A percentile compares a stretch with the other conserved stretches of the same genome.
These are phyloP conservation scores for Drepana arcuata DNA, from an alignment of 1,140 invertebrate genomes.

Conservation along the genomic window DNA sequence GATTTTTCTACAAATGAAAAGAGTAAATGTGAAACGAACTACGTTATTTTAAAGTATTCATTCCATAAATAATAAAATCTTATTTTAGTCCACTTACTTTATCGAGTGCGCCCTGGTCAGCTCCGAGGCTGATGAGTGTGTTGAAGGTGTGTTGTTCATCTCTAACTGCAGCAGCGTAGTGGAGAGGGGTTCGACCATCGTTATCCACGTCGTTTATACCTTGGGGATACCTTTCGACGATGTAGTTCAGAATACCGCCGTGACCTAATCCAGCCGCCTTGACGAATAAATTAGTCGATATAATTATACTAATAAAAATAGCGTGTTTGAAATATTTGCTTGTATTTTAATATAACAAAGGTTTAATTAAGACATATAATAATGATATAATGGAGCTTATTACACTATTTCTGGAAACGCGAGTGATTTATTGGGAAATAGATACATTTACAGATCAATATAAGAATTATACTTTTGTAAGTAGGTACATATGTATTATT, in stretches of 20 bases:
- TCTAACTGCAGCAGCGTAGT: conserved; percentile 87
- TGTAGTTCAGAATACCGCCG: conserved; percentile 80
- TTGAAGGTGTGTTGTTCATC: conserved; percentile 82
- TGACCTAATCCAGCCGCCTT: conserved; percentile 88
- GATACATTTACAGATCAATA: too few species aligned
- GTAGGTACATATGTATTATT: too few species aligned
- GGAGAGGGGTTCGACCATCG: conserved; percentile 90
- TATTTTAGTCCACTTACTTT: conserved; percentile 75
- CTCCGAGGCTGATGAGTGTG: conserved; percentile 81
- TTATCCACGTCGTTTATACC: conserved; percentile 80
- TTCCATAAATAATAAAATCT: neutral
- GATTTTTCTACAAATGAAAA: conserved; percentile 80
- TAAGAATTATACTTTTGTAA: too few species aligned
- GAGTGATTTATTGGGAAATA: too few species aligned
- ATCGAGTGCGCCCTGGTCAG: conserved; percentile 85
- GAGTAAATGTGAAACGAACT: too few species aligned
- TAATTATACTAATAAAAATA: too few species aligned
- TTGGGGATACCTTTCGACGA: conserved; percentile 80
- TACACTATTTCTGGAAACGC: too few species aligned
- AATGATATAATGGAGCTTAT: too few species aligned
- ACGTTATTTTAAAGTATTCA: conserved; percentile 1
- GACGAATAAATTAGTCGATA: too few species aligned
- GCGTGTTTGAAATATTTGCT: too few species aligned
- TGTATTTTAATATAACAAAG: too few species aligned
- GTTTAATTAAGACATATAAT: too few species aligned